phyloP scores from a whole-genome alignment of 2,888 invertebrate genomes.

The Heliothis peltigera region DNA sequence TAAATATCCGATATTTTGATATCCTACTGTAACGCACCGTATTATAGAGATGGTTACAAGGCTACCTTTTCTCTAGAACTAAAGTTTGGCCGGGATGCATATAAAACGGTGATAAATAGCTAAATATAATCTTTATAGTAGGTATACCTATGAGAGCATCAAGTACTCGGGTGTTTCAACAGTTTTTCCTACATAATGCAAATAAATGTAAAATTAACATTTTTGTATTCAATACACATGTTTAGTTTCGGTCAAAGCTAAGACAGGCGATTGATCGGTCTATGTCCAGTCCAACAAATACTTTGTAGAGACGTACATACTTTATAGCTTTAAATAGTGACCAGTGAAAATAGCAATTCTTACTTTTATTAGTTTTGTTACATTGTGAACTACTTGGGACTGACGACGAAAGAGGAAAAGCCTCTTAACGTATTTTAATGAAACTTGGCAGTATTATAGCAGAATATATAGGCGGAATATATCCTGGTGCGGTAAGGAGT shows the following conservation, averaged over 20 bases:
- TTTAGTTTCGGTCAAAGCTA: constrained; percentile 10
- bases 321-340: no score
- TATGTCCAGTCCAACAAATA: constrained; percentile 9
- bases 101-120: background rate
- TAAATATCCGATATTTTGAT: no score
- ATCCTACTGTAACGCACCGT: no score
- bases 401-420: constrained; percentile 18
- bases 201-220: constrained; percentile 21
- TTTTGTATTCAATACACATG: constrained; percentile 40
- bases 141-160: background rate
- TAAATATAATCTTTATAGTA: background rate
- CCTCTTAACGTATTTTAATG: no score
- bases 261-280: constrained; percentile 3
- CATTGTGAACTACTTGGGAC: background rate
- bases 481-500: no score
- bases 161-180: constrained; percentile 1
- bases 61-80: no score
- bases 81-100: no score
- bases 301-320: constrained; percentile 31
- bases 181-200: constrained; percentile 12
- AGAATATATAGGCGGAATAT: no score
- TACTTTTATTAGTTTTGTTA: background rate
- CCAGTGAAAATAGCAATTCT: background rate
- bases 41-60: no score
- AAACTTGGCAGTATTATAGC: no score